Percentiles rank a stretch among this genome's conserved stretches.
Evolutionary conservation across 1,140 invertebrate genomes (phyloP).

Genomic region (Brachionus asplanchnoidis): DNA sequence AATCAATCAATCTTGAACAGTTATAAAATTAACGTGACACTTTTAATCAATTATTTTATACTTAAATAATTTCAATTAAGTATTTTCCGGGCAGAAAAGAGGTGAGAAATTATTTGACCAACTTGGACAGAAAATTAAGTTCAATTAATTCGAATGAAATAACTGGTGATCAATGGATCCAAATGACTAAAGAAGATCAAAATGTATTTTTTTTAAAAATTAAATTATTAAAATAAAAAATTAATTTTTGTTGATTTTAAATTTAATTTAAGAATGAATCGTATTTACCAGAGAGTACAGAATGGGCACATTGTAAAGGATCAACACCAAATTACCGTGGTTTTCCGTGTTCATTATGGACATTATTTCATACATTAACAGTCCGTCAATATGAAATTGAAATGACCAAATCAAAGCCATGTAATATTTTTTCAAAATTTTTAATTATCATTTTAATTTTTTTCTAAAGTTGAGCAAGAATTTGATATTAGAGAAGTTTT

Average conservation of each 20-base stretch:
- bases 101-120: slow-evolving; percentile 12
- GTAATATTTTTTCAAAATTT: background rate
- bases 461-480: slow-evolving; percentile 43
- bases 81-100: slow-evolving; percentile 37
- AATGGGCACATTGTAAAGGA: slow-evolving; percentile 43
- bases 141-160: background rate
- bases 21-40: background rate
- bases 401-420: background rate
- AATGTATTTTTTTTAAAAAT: background rate
- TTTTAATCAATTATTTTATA: background rate
- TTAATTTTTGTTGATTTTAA: background rate
- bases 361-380: slow-evolving; percentile 43
- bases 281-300: background rate
- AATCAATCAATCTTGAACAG: background rate
- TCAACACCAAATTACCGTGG: slow-evolving; percentile 40
- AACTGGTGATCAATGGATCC: background rate
- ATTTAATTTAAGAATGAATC: background rate
- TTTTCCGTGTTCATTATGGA: slow-evolving; percentile 45
- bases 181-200: background rate
- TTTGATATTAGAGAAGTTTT: slow-evolving; percentile 65
- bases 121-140: slow-evolving; percentile 3
- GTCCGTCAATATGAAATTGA: background rate
- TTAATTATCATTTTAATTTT: background rate
- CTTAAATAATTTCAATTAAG: slow-evolving; percentile 11
- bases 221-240: background rate